Conservation (phyloP, 2,113 vertebrate species). For the Tonatia bakeri region DNA sequence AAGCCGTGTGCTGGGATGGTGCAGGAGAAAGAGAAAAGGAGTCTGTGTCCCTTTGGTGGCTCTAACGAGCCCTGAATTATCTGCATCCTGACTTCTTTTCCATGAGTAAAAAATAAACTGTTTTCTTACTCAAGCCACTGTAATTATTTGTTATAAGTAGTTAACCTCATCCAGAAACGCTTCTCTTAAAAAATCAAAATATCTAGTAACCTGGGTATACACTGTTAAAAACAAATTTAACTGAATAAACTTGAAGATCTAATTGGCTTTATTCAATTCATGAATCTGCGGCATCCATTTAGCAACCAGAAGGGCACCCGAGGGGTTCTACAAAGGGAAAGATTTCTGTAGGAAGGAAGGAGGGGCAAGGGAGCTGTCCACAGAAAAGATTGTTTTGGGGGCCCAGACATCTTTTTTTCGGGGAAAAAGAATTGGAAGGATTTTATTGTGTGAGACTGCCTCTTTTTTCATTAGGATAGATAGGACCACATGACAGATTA, state of each 20-base stretch:
- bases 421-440: neutral
- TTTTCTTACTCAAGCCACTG: neutral
- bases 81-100: neutral
- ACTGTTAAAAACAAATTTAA: neutral
- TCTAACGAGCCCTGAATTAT: neutral
- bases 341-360: neutral
- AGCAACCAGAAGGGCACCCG: neutral
- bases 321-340: neutral
- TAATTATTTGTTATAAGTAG: neutral
- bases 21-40: neutral
- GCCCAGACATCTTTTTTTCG: neutral
- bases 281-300: neutral
- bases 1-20: neutral
- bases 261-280: neutral
- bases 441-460: neutral
- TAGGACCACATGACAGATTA: neutral
- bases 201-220: neutral
- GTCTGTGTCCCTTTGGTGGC: neutral
- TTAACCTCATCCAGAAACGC: neutral
- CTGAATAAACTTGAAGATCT: neutral
- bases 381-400: neutral
- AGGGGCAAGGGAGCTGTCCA: neutral
- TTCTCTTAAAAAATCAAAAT: slow-evolving; percentile 2
- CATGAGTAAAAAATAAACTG: neutral
- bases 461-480: neutral